phyloP scores from a whole-genome alignment of 2,113 vertebrate species.

The Falcunculus frontatus region DNA sequence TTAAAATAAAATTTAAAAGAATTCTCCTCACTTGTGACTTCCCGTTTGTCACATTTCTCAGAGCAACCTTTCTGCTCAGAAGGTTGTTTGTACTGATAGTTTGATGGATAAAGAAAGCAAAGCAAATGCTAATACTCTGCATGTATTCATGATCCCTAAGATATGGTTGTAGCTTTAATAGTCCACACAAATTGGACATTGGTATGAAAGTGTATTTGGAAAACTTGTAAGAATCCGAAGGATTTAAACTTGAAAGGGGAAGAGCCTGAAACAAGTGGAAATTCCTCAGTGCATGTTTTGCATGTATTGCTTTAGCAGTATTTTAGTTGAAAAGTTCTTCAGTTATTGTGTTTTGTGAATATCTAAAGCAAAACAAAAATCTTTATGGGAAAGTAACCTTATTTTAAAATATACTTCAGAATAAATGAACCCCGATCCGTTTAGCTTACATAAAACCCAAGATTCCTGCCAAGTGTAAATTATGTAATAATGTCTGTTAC shows the following conservation, averaged over 20 bases:
- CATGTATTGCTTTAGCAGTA: neutral
- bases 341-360: neutral
- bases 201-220: neutral
- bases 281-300: neutral
- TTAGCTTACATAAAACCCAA: neutral
- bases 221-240: neutral
- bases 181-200: neutral
- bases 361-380: neutral
- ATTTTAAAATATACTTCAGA: neutral
- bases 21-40: neutral
- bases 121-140: neutral
- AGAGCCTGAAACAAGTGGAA: neutral
- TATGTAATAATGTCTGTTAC: neutral
- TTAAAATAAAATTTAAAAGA: neutral
- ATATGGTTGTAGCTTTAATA: neutral
- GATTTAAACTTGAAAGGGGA: neutral
- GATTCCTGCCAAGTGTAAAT: neutral
- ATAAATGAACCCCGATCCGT: neutral
- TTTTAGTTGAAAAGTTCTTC: neutral
- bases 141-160: fast-evolving
- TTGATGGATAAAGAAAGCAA: neutral
- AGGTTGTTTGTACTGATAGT: neutral
- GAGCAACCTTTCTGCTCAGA: neutral
- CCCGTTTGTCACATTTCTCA: neutral
- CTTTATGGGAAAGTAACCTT: neutral